Evolutionary conservation across 2,888 invertebrate species (phyloP).

Genomic region (Dimorphilus gyrociliatus): DNA sequence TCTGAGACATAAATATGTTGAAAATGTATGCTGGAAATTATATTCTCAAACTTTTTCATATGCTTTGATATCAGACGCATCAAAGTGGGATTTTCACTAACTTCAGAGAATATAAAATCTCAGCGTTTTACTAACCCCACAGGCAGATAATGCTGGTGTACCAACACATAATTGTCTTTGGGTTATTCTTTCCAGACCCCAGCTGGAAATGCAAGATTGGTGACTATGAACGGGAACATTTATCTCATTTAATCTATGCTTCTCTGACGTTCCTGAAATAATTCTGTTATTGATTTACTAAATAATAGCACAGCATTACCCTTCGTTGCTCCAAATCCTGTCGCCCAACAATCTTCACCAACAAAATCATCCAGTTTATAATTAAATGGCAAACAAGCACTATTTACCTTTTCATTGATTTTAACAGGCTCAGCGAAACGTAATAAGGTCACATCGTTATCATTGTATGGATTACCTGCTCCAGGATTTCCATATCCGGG

Average conservation of each 20-base stretch:
- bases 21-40: too few relatives aligned
- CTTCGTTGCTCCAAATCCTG: constrained; percentile 9
- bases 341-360: constrained; percentile 8
- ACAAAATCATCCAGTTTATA: constrained; percentile 7
- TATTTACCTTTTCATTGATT: constrained; percentile 4
- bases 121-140: constrained; percentile 7
- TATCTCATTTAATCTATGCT: constrained; percentile 6
- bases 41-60: too few relatives aligned
- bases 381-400: constrained; percentile 9
- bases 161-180: constrained; percentile 9
- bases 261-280: constrained; percentile 3
- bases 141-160: constrained; percentile 5
- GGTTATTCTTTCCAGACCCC: constrained; percentile 5
- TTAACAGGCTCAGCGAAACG: constrained; percentile 4
- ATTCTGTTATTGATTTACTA: not conserved
- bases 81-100: too few relatives aligned
- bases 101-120: too few relatives aligned
- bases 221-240: constrained; percentile 6
- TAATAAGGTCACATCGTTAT: constrained; percentile 10
- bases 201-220: constrained; percentile 4
- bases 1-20: too few relatives aligned
- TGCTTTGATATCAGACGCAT: too few relatives aligned
- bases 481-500: constrained; percentile 5
- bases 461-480: constrained; percentile 3
- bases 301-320: constrained; percentile 5